Conservation (phyloP, 2,113 vertebrate genomes). For the Muntiacus muntjak region DNA sequence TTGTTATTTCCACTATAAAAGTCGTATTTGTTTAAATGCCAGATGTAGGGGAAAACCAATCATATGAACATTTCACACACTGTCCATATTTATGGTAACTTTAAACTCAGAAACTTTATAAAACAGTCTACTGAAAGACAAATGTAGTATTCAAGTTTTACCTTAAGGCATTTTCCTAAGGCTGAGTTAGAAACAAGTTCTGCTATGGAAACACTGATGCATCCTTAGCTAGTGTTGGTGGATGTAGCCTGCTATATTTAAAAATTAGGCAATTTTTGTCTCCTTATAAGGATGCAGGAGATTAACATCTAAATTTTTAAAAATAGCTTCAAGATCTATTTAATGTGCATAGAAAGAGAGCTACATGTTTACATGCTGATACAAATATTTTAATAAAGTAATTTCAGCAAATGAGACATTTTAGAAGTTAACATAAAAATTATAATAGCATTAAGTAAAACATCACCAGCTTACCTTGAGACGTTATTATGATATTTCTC, state of each 20-base stretch:
- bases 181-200: not conserved
- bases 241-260: not conserved
- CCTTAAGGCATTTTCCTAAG: not conserved
- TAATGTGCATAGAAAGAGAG: not conserved
- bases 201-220: not conserved
- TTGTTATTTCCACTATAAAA: not conserved
- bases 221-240: not conserved
- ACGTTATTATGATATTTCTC: not conserved
- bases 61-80: not conserved
- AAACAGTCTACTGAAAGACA: not conserved
- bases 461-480: not conserved
- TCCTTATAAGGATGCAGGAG: not conserved
- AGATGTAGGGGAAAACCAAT: not conserved
- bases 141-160: not conserved
- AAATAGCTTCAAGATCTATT: slow-evolving; percentile 9
- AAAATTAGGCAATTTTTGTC: slow-evolving; percentile 15
- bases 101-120: not conserved
- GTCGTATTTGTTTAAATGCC: not conserved
- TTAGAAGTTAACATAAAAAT: slow-evolving; percentile 26
- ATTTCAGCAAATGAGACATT: slow-evolving; percentile 37
- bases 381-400: slow-evolving; percentile 41
- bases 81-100: not conserved
- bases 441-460: not conserved
- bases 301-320: not conserved
- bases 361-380: not conserved